Percentiles rank a stretch among this genome's conserved stretches.
phyloP scores from a whole-genome alignment of 2,797 vertebrate species.

The Orientallactaga sibirica region DNA sequence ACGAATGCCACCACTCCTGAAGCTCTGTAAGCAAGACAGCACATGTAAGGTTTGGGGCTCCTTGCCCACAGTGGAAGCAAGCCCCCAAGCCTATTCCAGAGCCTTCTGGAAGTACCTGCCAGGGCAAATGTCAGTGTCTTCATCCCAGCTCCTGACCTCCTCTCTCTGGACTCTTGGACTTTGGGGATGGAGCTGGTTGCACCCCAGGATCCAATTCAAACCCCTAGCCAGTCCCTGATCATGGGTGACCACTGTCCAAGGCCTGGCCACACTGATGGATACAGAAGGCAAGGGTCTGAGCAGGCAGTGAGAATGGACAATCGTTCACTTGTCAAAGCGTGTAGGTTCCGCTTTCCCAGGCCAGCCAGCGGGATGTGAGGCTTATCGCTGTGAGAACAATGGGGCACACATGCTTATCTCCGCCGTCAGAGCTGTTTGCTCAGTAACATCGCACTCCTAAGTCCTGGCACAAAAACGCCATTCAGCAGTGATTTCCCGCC shows the following conservation, averaged over 20 bases:
- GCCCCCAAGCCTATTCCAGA: accelerated
- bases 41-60: not conserved
- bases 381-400: not conserved
- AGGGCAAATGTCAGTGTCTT: accelerated
- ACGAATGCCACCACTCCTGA: not conserved
- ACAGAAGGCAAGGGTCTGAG: not conserved
- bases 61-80: accelerated
- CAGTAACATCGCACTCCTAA: accelerated
- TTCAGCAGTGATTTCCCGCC: not conserved
- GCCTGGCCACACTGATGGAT: accelerated
- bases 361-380: not conserved
- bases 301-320: not conserved
- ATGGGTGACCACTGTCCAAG: not conserved
- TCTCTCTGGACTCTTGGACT: not conserved
- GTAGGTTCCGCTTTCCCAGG: not conserved
- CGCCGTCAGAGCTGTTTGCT: not conserved
- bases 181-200: not conserved
- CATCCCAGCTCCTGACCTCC: too few species aligned
- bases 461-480: not conserved
- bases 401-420: conserved; percentile 24
- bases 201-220: not conserved
- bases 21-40: not conserved
- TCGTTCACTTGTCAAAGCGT: not conserved
- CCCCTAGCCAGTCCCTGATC: not conserved
- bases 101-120: not conserved